Base-by-base conservation (phyloP, 1,140 invertebrate species). In the Philotrypesis tridentata region DNA sequence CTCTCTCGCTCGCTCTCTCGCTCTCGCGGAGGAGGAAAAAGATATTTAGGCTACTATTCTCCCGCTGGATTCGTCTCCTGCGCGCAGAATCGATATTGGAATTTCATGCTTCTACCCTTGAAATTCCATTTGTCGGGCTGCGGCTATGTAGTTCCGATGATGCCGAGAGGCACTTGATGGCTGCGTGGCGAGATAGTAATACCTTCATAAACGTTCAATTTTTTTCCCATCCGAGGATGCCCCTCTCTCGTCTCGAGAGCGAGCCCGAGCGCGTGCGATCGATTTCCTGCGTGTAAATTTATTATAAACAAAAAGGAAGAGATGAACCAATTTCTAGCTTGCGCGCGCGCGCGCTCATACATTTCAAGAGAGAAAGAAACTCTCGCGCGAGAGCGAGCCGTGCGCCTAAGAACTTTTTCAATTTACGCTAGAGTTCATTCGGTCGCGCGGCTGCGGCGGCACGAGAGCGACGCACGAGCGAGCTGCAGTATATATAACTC, bases 1-100 rank as follows among this genome's bases (percentile, higher is more conserved):
- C 43, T 40, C 40, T 25, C n/a, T 17, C 43, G 14, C 14, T 48
- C 12, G 14, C 2, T 48, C 43, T 48, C 48, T 55, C 6, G 21
- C 48, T 3, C 48, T 21, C 21, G 48, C 2, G 33, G 61, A 25
- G 17, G 9, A 25, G 61, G 82, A 83, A 88, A 88, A 87, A 87
- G 89, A 87, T 87, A 86, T 85, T 84, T 80, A 80, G 85, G 84
- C 78, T 85, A 85, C 85, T 82, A 76, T 70, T 81, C 60, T 68
- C 60, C 70, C 63, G n/a, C 6, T 48, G 3, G 61, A 37, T 77
- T 31, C 37, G 6, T 68, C 76, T 61, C 70, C 68, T 83, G 63
- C 29, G 63, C 29, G 43, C 12, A 65, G 80, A 85, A 84, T 83
- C 79, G 68, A 82, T 82, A 82, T 82, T 82, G 81, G 76, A 79